Evolutionary conservation across 2,797 vertebrate species (phyloP).

Genomic region (Limosa lapponica): DNA sequence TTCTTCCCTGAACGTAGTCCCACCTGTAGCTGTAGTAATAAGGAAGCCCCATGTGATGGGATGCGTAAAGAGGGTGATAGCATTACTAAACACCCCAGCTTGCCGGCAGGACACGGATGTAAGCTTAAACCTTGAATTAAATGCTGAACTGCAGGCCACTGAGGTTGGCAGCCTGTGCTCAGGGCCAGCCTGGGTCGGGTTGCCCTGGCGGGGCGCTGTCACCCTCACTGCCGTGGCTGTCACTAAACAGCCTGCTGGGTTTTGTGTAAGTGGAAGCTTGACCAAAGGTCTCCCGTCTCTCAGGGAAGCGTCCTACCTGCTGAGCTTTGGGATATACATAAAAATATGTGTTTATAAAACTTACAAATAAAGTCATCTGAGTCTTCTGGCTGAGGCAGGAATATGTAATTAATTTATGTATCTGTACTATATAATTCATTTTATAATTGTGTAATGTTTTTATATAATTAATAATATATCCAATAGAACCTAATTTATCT

Average conservation of each 20-base stretch:
- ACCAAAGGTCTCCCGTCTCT: background rate
- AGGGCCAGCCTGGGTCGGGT: background rate
- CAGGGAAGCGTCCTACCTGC: fast-evolving
- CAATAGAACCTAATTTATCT: background rate
- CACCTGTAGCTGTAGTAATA: background rate
- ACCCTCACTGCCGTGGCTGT: background rate
- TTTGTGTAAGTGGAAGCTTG: background rate
- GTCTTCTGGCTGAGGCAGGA: background rate
- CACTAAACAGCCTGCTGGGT: background rate
- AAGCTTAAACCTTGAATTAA: background rate
- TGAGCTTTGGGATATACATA: background rate
- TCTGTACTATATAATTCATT: background rate
- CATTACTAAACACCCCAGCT: background rate
- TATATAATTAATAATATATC: background rate
- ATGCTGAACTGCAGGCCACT: background rate
- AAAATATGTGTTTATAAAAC: background rate
- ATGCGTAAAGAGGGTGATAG: background rate
- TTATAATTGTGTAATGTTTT: background rate
- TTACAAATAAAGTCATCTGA: background rate
- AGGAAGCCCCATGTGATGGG: background rate
- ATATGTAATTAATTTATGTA: background rate
- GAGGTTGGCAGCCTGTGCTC: background rate
- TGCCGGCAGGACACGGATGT: background rate
- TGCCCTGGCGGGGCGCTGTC: background rate
- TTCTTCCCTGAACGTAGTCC: background rate